Conservation (phyloP, 2,888 invertebrate genomes). For the Hypselothyrea guttata region DNA sequence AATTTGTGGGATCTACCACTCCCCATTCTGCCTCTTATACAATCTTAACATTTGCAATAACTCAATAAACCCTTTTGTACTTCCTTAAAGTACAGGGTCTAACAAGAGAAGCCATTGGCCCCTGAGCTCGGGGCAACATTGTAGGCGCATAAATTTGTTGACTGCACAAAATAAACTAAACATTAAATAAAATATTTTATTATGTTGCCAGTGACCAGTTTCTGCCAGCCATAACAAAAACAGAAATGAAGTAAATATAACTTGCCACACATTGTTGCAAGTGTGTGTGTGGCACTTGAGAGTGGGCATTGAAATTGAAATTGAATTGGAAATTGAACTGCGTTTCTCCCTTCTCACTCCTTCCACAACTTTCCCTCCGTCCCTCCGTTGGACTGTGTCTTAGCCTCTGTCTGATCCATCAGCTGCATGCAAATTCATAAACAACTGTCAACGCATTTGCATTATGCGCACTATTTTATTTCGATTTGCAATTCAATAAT, state of each 20-base stretch:
- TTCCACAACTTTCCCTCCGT: slow-evolving; percentile 11
- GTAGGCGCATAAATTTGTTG: slow-evolving; percentile 62
- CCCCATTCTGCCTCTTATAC: too few relatives aligned
- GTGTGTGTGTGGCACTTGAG: slow-evolving; percentile 12
- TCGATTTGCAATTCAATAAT: slow-evolving; percentile 75
- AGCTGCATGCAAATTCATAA: slow-evolving; percentile 65
- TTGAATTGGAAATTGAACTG: slow-evolving; percentile 17
- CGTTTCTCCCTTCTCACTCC: too few relatives aligned
- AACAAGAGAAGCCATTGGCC: slow-evolving; percentile 29
- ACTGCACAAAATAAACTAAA: slow-evolving; percentile 64
- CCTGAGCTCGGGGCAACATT: slow-evolving; percentile 35
- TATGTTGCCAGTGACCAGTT: slow-evolving; percentile 68
- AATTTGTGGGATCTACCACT: too few relatives aligned
- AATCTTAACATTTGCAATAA: too few relatives aligned
- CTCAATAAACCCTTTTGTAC: too few relatives aligned
- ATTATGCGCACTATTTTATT: slow-evolving; percentile 65
- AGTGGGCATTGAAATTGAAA: slow-evolving; percentile 27
- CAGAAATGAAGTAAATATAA: background rate
- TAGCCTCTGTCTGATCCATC: slow-evolving; percentile 21
- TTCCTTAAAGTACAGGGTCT: too few relatives aligned
- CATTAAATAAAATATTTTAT: slow-evolving; percentile 79
- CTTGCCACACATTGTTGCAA: slow-evolving; percentile 67
- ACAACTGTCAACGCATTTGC: slow-evolving; percentile 65
- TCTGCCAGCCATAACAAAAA: slow-evolving; percentile 23
- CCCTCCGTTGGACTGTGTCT: background rate